Evolutionary conservation across 1,140 invertebrate species (phyloP), one percentile per base, ranked within the genome.

Genomic region (Brachionus plicatilis): DNA sequence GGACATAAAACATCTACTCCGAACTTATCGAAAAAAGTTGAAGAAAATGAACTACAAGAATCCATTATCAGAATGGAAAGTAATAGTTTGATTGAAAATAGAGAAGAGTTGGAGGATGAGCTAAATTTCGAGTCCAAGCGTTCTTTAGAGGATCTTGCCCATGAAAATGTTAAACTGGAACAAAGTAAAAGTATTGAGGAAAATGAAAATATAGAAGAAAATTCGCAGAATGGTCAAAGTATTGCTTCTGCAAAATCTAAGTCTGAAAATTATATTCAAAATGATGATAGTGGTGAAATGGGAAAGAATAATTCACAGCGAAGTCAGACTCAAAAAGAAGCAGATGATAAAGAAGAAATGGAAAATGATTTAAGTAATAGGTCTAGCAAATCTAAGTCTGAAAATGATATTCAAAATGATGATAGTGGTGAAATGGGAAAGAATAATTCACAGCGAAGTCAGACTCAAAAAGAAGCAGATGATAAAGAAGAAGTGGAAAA

Each of bases 41-140:
- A 80, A 37, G 78, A 60, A 9, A 37, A 80, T 14, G 78, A 80
- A 20, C 20, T 80, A 14, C n/a, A 80, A 60, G 56, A 80, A 29
- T 60, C 78, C 17, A 41, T 65, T 12, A 80, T 80, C 17, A 20
- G 33, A 12, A 45, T 33, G 20, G 11, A 24, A n/a, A 17, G 24
- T 20, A 43, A 76, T 76, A 20, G 24, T 17, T 24, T 27, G 11
- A 14, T 9, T 20, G 53, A n/a, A 29, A 33, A 41, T 41, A 29
- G n/a, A 41, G 68, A 72, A 72, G 12, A 41, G 68, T 45, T 12
- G 14, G 41, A 41, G 3, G 6, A 72, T n/a, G 29, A 60, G 20
- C 9, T 60, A 20, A 24, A 24, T 60, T 60, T 60, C 0, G 53
- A 60, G 9, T 9, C 17, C 7, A 24, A 60, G 3, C 5, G 20